Base-by-base conservation (phyloP, 2,113 vertebrate genomes). In the Microtus oregoni region DNA sequence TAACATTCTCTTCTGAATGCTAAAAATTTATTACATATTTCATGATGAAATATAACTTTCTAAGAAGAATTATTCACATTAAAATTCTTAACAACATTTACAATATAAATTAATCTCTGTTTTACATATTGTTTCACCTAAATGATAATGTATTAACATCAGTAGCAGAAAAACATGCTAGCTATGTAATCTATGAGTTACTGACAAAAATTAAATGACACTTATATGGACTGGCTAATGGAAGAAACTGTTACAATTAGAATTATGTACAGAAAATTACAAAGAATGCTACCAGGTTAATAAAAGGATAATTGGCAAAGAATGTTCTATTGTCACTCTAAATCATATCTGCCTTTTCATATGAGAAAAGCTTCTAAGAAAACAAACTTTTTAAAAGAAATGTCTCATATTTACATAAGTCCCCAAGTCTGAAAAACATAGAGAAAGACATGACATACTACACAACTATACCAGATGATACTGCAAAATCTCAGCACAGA, bases 241-340 rank as follows among this genome's bases (percentile, higher is more conserved):
- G 72, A 94, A 92, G 24, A 85, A 79, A 92, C 55, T 79, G 89
- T 93, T 96, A 87, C 87, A 7, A 50, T 97, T 97, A 96, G 1
- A 61, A 65, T 92, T 90, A 73, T 76, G 95, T 89, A 52, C 52
- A 96, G 90, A 98, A 97, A 97, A 96, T 98, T 96, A 96, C 2
- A 72, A 38, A 75, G 15, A 86, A 67, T 93, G 73, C 94, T 91
- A 82, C 95, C 92, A 95, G 92, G 83, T 22, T 98, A 97, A 85
- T 97, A 98, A 98, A 75, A 95, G 86, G 26, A 96, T 61, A 6
- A 12, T 61, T 15, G 41, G 7, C 92, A 96, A 98, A 97, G 67
- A 91, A 75, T 91, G 96, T 93, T 63, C 94, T 96, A 26, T 85
- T 96, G 86, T 92, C 11, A 95, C 97, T 92, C 96, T 28, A 98